phyloP scores from a whole-genome alignment of 2,888 invertebrate genomes.

The Adelphocoris suturalis region DNA sequence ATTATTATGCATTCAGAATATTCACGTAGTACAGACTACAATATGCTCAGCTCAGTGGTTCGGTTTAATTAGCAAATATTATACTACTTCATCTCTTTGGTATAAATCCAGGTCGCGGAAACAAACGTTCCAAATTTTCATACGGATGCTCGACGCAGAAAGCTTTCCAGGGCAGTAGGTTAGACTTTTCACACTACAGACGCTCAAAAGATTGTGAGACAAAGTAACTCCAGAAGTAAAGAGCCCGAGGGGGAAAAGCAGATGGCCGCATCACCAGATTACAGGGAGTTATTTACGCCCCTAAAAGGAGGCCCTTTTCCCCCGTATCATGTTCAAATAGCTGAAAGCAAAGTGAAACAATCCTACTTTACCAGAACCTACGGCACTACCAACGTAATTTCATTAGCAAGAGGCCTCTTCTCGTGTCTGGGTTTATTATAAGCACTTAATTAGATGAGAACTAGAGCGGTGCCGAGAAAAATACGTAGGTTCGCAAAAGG shows the following conservation, averaged over 20 bases:
- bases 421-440: constrained; percentile 48
- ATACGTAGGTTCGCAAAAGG: background rate
- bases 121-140: constrained; percentile 15
- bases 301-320: background rate
- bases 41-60: too few species aligned
- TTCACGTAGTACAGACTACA: too few species aligned
- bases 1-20: too few species aligned
- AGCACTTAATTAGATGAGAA: constrained; percentile 47
- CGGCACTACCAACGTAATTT: constrained; percentile 32
- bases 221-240: constrained; percentile 36
- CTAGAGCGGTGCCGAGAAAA: constrained; percentile 11
- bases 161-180: constrained; percentile 24
- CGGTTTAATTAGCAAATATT: too few species aligned
- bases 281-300: constrained; percentile 24
- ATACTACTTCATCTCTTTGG: background rate
- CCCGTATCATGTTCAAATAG: constrained; percentile 50
- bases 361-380: background rate
- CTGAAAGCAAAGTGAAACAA: constrained; percentile 45
- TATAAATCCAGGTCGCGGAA: background rate
- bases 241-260: constrained; percentile 13
- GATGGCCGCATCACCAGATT: constrained; percentile 45
- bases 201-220: constrained; percentile 17
- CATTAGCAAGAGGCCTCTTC: constrained; percentile 25
- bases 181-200: background rate
- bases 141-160: constrained; percentile 12